Evolutionary conservation across 1,140 invertebrate genomes (phyloP), one percentile per base, ranked within the genome.

Genomic region (Anoplolepis gracilipes): DNA sequence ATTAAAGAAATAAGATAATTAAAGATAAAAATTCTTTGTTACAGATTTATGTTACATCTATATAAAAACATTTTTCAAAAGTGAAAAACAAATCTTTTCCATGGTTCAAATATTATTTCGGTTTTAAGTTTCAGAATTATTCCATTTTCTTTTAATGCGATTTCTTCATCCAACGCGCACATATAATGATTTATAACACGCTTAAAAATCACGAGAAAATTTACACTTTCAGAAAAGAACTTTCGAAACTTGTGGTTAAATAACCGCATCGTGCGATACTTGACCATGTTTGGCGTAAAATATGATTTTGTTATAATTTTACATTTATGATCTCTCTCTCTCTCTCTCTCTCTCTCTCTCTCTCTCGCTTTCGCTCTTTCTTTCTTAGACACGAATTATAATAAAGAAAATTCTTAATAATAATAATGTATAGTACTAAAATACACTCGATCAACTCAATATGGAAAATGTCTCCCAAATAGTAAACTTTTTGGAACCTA

Each of bases 401-500:
- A n/a, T 70, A 70, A 69, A 67, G 61, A 79, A 57, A 70, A 69
- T 79, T 30, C 69, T 57, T 69, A 33, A 36, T 53, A 79, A 78
- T 5, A 16, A n/a, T 67, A 19, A 46, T 30, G 28, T 78, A 30
- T 16, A 42, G 46, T 3, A 19, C 39, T 36, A 39, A 70, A 79
- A 69, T n/a, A 39, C 25, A 42, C 22, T 28, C 22, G 64, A 79
- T 16, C 8, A 8, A 79, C 36, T 57, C 22, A 30, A 79, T n/a
- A 57, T 67, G 7, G 10, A 6, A 39, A 25, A 7, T 8, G 16
- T 70, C 1, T 36, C 8, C 16, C 62, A 13, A 70, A 49, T 25
- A 13, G 2, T 39, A 55, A 78, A 67, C 36, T 39, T 33, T 42
- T 11, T 42, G 10, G 10, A 42, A 42, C 3, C 39, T 42, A 11